These are phyloP conservation scores for Linnaemya vulpina DNA, from an alignment of 2,888 invertebrate species.

Conservation along the genomic window DNA sequence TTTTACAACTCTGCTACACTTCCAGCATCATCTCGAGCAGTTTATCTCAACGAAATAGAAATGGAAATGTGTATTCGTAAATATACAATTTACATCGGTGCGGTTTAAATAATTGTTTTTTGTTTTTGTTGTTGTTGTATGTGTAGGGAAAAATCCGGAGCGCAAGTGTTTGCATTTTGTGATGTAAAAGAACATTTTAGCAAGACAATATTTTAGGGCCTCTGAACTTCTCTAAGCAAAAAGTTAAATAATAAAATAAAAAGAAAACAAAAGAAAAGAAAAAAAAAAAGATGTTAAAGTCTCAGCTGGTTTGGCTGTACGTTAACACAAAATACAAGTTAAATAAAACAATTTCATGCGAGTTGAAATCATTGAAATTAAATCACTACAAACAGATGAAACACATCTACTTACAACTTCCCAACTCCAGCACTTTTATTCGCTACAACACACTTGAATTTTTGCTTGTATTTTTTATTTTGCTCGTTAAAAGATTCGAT, in stretches of 20 bases:
- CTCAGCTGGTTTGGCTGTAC: slow-evolving; percentile 46
- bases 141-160: too few relatives aligned
- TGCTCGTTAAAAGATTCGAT: not conserved
- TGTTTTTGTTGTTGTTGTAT: too few relatives aligned
- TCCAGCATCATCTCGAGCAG: not conserved
- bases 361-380: slow-evolving; percentile 62
- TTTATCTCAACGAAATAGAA: not conserved
- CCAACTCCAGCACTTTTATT: not conserved
- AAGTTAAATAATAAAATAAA: slow-evolving; percentile 9
- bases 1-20: not conserved
- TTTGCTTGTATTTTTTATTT: not conserved
- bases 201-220: slow-evolving; percentile 50
- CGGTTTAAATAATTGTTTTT: slow-evolving; percentile 40
- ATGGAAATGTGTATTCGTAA: too few relatives aligned
- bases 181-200: slow-evolving; percentile 26
- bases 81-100: not conserved
- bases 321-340: slow-evolving; percentile 42
- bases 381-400: slow-evolving; percentile 54
- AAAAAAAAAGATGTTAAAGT: slow-evolving; percentile 15
- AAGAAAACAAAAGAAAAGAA: not conserved
- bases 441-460: slow-evolving; percentile 4
- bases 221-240: slow-evolving; percentile 23
- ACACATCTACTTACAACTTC: slow-evolving; percentile 19
- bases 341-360: slow-evolving; percentile 57
- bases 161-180: not conserved